Evolutionary conservation across 2,113 vertebrate species (phyloP).

Genomic region (Furnarius figulus): DNA sequence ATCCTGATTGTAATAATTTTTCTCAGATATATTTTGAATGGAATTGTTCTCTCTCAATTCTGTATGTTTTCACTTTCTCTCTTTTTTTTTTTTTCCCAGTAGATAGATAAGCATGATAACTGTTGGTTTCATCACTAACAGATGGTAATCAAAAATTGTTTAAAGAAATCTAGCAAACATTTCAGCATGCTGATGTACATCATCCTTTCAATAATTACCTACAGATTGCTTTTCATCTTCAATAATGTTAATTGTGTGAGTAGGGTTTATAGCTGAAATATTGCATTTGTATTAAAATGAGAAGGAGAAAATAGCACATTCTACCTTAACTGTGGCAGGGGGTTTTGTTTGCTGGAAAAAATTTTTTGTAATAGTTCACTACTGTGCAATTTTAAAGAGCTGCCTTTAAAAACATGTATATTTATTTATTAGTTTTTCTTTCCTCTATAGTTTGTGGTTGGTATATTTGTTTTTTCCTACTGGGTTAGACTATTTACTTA

Average conservation of each 20-base stretch:
- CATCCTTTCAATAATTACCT: slow-evolving; percentile 15
- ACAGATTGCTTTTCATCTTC: slow-evolving; percentile 18
- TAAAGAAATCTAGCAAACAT: slow-evolving; percentile 34
- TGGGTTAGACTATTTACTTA: neutral
- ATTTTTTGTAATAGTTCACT: neutral
- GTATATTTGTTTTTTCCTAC: neutral
- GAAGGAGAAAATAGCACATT: neutral
- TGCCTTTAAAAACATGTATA: neutral
- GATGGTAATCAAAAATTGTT: slow-evolving; percentile 44
- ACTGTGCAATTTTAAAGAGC: neutral
- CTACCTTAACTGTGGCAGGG: neutral
- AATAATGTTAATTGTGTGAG: neutral
- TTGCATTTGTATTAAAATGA: neutral
- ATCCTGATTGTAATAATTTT: neutral
- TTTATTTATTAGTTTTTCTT: neutral
- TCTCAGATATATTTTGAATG: neutral
- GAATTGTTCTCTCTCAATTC: neutral
- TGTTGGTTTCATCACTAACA: neutral
- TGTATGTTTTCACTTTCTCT: neutral
- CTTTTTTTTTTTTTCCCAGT: neutral
- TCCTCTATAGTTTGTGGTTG: neutral
- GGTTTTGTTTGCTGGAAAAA: neutral
- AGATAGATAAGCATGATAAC: neutral
- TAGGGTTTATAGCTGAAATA: neutral
- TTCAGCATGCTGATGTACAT: neutral